Base-by-base conservation (phyloP, 2,888 invertebrate species). In the Penaeus monodon region DNA sequence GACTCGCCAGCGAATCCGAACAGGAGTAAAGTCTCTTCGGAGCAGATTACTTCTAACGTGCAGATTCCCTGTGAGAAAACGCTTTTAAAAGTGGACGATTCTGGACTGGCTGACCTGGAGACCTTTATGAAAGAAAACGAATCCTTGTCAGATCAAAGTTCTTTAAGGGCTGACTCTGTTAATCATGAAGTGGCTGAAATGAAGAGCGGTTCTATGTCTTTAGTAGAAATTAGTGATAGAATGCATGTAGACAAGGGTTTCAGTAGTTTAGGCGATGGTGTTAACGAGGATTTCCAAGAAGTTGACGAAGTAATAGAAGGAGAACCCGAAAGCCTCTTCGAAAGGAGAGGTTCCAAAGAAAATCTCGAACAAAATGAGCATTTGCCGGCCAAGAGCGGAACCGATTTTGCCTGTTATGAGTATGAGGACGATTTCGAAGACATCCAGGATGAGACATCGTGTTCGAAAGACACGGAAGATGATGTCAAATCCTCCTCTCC, bases 341-440 rank as follows among this genome's bases (percentile, higher is more conserved):
- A 70, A 33, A 65, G 29, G 22, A 68, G 79, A 29, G 79, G 79
- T 10, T 73, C 64, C 27, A 79, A 33, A 22, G 86, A 86, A 44
- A 17, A 27, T n/a, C 17, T 65, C 20, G 81, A 81, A 14, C 27
- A 33, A 24, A 77, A 77, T 33, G 29, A 33, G 22, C 57, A 82
- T 3, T 10, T 79, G 44, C 73, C 73, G 20, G 83, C 86, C 68
- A 86, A 78, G 77, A 86, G 73, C 29, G 86, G 79, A 3, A 20
- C 83, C n/a, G 83, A 83, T 29, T 77, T 83, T 49, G 64, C 70
- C 63, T 82, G 66, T 27, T 73, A 79, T n/a, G 86, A 86, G 57
- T 82, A 86, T 66, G 80, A 70, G 27, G 86, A 86, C 49, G 86
- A 86, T 27, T 86, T 86, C 64, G 86, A 86, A 79, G 86, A 86